phyloP scores from a whole-genome alignment of 2,797 vertebrate genomes.

The Sparus aurata region DNA sequence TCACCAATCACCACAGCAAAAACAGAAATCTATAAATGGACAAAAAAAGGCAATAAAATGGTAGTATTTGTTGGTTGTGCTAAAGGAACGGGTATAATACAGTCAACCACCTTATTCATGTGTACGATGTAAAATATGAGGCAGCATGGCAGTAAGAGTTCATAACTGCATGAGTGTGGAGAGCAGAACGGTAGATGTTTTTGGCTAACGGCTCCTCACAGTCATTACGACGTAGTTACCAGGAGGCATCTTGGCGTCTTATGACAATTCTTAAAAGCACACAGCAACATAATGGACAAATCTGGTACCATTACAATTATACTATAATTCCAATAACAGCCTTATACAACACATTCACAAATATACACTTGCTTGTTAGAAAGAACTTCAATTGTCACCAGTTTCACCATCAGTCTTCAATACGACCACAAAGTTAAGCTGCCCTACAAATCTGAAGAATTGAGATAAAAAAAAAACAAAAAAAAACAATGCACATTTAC shows the following conservation, averaged over 20 bases:
- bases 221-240: constrained; percentile 7
- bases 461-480: background rate
- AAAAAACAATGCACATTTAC: constrained; percentile 17
- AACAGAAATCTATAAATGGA: background rate
- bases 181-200: constrained; percentile 24
- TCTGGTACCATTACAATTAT: background rate
- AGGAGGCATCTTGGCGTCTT: constrained; percentile 1
- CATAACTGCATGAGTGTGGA: background rate
- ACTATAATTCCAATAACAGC: constrained; percentile 28
- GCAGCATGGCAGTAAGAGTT: background rate
- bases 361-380: constrained; percentile 43
- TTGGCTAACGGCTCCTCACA: background rate
- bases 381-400: constrained; percentile 59
- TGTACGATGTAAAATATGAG: constrained; percentile 14
- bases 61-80: background rate
- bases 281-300: constrained; percentile 37
- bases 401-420: constrained; percentile 54
- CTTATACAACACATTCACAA: constrained; percentile 44
- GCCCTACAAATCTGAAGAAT: constrained; percentile 28
- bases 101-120: background rate
- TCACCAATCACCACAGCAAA: constrained; percentile 13
- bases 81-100: background rate
- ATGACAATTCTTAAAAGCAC: constrained; percentile 39
- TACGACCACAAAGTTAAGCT: constrained; percentile 65
- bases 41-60: background rate